Conservation (phyloP, 92 coral and sea anemone species). For the Zoanthus sociatus region DNA sequence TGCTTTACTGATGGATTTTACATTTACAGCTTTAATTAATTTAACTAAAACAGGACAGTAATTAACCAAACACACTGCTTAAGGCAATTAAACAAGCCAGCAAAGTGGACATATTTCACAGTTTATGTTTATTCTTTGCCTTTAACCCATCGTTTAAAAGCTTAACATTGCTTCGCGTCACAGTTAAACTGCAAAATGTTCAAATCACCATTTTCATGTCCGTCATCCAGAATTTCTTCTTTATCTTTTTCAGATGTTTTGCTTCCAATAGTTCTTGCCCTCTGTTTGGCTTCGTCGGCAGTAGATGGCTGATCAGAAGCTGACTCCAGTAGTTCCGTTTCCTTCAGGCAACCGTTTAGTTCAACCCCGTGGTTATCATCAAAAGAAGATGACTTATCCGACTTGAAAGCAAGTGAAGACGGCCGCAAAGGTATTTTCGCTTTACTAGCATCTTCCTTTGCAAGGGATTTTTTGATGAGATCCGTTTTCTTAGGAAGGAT, state of each 20-base stretch:
- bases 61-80: background rate
- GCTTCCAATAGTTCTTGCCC: constrained; percentile 35
- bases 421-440: background rate
- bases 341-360: background rate
- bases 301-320: background rate
- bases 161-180: background rate
- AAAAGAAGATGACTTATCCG: background rate
- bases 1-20: background rate
- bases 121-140: constrained; percentile 5
- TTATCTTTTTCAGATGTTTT: constrained; percentile 6
- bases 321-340: background rate
- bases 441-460: constrained; percentile 5
- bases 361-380: background rate
- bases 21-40: background rate
- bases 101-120: background rate
- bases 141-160: background rate
- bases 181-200: constrained; percentile 33
- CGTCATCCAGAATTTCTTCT: background rate
- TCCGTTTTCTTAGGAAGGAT: constrained; percentile 13
- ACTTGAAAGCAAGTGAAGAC: constrained; percentile 15
- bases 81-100: background rate
- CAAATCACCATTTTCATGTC: constrained; percentile 44
- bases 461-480: background rate
- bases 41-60: background rate
- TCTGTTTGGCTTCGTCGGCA: constrained; percentile 25